These are phyloP conservation scores for Leucoraja erinaceus DNA, from an alignment of 2,113 vertebrate genomes.

Conservation along the genomic window DNA sequence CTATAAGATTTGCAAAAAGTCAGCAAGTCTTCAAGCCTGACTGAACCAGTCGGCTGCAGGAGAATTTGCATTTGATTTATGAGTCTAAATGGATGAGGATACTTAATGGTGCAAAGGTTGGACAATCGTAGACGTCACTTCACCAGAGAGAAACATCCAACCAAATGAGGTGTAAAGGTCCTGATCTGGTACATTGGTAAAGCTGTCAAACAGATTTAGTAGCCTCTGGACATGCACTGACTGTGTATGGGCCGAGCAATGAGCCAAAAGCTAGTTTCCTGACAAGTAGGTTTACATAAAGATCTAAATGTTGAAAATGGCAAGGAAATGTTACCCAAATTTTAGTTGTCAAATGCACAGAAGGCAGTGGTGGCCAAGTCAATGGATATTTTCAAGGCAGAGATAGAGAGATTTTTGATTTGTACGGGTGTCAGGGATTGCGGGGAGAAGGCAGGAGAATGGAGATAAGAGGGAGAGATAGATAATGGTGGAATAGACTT, in stretches of 20 bases:
- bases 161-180: background rate
- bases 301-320: background rate
- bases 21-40: background rate
- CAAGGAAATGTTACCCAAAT: background rate
- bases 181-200: background rate
- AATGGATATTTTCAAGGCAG: no score
- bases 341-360: background rate
- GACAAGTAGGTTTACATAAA: background rate
- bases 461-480: no score
- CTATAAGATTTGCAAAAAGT: background rate
- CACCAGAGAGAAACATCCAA: background rate
- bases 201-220: background rate
- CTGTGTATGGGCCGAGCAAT: background rate
- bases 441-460: no score
- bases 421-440: no score
- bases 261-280: no score
- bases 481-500: no score
- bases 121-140: background rate
- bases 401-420: no score
- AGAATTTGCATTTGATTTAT: background rate
- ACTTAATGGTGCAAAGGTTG: background rate
- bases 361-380: no score
- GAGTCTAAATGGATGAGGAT: background rate
- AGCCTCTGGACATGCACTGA: no score
- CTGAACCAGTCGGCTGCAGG: background rate